These are phyloP conservation scores for Bucorvus abyssinicus DNA, from an alignment of 2,797 vertebrate species.

Conservation along the genomic window DNA sequence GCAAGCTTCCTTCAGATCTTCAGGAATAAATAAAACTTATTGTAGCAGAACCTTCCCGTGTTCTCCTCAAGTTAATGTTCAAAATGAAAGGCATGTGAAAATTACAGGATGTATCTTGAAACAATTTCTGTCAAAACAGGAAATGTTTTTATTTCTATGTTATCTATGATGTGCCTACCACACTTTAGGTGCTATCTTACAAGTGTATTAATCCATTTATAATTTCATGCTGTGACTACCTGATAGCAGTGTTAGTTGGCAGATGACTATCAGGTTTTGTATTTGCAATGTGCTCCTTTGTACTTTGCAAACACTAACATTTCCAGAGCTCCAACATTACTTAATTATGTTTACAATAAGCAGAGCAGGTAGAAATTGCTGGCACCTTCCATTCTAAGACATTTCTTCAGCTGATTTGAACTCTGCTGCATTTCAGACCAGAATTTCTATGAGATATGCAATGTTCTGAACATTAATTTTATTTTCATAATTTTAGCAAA, in stretches of 20 bases:
- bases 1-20: background rate
- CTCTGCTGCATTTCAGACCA: background rate
- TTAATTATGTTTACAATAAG: background rate
- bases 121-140: background rate
- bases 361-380: background rate
- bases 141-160: background rate
- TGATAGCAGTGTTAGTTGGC: background rate
- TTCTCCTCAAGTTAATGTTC: background rate
- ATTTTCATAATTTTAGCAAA: background rate
- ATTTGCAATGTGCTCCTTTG: background rate
- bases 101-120: background rate
- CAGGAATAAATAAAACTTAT: background rate
- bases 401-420: background rate
- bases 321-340: background rate
- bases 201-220: background rate
- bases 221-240: background rate
- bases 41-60: background rate
- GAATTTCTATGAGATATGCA: background rate
- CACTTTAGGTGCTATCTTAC: background rate
- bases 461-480: background rate
- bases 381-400: background rate
- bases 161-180: background rate
- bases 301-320: background rate
- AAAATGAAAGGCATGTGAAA: background rate
- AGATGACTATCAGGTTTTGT: background rate